These are phyloP conservation scores for Mus minutoides DNA, from an alignment of 2,797 vertebrate species.

Conservation along the genomic window DNA sequence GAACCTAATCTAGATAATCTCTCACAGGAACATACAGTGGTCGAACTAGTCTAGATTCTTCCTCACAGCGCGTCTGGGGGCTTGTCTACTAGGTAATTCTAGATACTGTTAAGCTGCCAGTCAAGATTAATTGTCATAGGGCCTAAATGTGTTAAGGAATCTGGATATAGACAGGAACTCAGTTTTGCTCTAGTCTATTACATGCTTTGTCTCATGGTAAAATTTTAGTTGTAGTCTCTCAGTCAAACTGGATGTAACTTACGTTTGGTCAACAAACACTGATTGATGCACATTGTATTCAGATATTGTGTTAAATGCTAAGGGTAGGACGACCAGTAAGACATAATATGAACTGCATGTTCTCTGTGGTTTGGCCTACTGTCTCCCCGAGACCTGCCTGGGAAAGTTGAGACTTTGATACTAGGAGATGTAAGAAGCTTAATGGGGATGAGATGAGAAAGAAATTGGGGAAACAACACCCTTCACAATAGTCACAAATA, in stretches of 20 bases:
- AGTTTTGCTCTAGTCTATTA: background rate
- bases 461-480: too few species aligned
- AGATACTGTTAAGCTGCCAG: background rate
- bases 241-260: constrained; percentile 9
- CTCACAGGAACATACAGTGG: background rate
- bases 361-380: background rate
- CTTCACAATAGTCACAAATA: too few species aligned
- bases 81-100: background rate
- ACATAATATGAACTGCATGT: background rate
- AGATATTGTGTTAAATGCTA: background rate
- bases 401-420: background rate
- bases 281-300: background rate
- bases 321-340: background rate
- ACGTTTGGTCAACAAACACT: background rate
- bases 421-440: background rate
- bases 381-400: too few species aligned
- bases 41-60: background rate
- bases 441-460: too few species aligned
- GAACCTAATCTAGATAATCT: background rate
- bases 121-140: background rate
- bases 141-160: background rate
- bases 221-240: constrained; percentile 19
- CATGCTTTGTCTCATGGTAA: constrained; percentile 25
- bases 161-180: background rate
- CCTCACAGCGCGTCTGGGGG: background rate